phyloP scores from a whole-genome alignment of 2,113 vertebrate species.

The Ursus arctos region DNA sequence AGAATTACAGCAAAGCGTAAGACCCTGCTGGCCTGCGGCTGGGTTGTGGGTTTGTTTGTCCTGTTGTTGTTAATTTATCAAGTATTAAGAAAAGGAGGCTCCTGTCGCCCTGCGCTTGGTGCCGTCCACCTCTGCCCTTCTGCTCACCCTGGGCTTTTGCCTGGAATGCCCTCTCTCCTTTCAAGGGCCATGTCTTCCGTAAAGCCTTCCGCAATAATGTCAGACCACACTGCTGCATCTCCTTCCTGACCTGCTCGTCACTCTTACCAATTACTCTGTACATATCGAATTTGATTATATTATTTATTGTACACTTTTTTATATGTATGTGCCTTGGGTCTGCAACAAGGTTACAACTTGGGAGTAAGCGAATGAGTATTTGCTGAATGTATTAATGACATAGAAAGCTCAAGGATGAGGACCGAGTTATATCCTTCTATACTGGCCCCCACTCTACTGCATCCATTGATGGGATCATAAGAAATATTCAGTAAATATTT shows the following conservation, averaged over 20 bases:
- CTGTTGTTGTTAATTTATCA: not conserved
- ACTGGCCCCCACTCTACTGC: not conserved
- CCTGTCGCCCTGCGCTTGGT: not conserved
- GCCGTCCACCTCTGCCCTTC: not conserved
- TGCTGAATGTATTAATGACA: not conserved
- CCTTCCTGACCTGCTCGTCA: not conserved
- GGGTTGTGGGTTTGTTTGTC: not conserved
- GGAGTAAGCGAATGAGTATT: not conserved
- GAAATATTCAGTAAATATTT: not conserved
- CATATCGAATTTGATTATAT: not conserved
- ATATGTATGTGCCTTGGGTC: not conserved
- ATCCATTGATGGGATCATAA: not conserved
- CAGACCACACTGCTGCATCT: not conserved
- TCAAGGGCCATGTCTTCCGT: not conserved
- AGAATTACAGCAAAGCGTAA: not conserved
- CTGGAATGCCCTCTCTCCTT: not conserved
- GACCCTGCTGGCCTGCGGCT: not conserved
- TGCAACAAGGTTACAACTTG: conserved; percentile 24
- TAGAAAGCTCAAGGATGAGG: not conserved
- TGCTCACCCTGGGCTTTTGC: not conserved
- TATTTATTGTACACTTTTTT: not conserved
- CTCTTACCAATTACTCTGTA: not conserved
- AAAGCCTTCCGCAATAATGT: not conserved
- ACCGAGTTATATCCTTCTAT: not conserved
- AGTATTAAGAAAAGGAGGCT: not conserved